phyloP scores from a whole-genome alignment of 2,888 invertebrate species.

The Trichogramma evanescens region DNA sequence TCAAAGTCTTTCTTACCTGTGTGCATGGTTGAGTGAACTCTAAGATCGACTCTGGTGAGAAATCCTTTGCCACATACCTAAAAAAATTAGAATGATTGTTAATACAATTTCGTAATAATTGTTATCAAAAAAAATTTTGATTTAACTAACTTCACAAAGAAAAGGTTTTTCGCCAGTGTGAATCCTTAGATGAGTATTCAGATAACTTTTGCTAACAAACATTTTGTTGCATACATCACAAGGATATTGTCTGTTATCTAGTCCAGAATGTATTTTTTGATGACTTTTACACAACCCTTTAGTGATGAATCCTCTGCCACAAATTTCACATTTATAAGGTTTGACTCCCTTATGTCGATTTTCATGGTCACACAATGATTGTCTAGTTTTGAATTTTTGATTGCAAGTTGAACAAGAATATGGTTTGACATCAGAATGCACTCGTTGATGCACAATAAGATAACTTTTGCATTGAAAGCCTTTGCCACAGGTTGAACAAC shows the following conservation, averaged over 20 bases:
- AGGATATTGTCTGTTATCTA: conserved; percentile 55
- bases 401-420: conserved; percentile 55
- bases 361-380: conserved; percentile 55
- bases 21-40: conserved; percentile 57
- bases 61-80: conserved; percentile 55
- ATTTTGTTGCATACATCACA: conserved; percentile 56
- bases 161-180: conserved; percentile 58
- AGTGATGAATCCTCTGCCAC: conserved; percentile 55
- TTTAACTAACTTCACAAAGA: conserved; percentile 49
- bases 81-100: neutral
- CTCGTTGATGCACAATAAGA: conserved; percentile 55
- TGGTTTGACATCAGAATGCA: conserved; percentile 55
- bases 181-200: conserved; percentile 54
- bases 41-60: conserved; percentile 54
- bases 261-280: conserved; percentile 54
- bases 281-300: conserved; percentile 57
- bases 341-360: conserved; percentile 57
- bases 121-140: neutral
- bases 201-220: conserved; percentile 57
- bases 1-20: conserved; percentile 58
- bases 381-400: conserved; percentile 56
- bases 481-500: conserved; percentile 56
- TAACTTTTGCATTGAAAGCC: conserved; percentile 58
- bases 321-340: conserved; percentile 55
- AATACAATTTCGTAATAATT: neutral